A percentile compares a stretch with the other conserved stretches of the same genome.
Evolutionary conservation across 1,140 invertebrate species (phyloP).

Genomic region (Aphaenogaster ashmeadi): DNA sequence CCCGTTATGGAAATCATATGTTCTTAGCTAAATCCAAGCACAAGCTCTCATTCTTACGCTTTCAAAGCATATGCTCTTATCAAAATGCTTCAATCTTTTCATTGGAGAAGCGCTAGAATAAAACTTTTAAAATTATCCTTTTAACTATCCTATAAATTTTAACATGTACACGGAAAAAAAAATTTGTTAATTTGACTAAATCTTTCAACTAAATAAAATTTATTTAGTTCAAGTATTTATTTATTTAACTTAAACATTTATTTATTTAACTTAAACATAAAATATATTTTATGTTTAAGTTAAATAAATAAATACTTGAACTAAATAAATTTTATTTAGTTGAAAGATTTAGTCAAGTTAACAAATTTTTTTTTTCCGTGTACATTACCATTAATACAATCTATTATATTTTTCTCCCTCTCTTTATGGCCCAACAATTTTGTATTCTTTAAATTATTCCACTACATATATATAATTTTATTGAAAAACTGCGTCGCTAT

Average conservation of each 20-base stretch:
- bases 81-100: neutral
- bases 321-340: too few relatives aligned
- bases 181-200: too few relatives aligned
- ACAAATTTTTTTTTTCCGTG: too few relatives aligned
- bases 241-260: too few relatives aligned
- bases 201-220: too few relatives aligned
- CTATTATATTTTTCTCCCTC: neutral
- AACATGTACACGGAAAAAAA: too few relatives aligned
- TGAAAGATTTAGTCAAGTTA: too few relatives aligned
- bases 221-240: too few relatives aligned
- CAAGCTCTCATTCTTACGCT: neutral
- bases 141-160: neutral
- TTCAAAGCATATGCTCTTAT: neutral
- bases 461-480: neutral
- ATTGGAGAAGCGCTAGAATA: neutral
- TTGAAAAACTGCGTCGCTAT: neutral
- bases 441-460: neutral
- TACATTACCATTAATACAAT: neutral
- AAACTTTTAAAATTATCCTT: neutral
- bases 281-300: too few relatives aligned
- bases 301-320: too few relatives aligned
- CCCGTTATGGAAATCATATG: constrained; percentile 28
- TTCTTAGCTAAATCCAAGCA: constrained; percentile 1
- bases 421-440: neutral
- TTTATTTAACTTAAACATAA: too few relatives aligned